Base-by-base conservation (phyloP, 92 coral and sea anemone genomes). In the Palythoa grandis region DNA sequence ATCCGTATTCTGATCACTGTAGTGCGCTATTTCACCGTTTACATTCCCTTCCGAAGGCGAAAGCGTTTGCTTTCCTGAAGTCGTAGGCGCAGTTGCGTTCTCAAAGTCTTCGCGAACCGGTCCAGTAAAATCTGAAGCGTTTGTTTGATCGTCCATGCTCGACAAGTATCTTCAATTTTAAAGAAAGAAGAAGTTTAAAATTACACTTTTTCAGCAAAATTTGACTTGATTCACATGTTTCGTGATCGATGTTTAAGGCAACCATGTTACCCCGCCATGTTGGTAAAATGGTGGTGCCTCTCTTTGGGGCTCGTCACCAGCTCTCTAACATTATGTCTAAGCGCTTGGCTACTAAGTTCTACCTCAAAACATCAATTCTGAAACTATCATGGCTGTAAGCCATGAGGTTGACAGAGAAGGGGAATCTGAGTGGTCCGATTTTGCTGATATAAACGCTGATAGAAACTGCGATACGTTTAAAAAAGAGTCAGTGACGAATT, bases 381-480 rank as follows among this genome's bases (percentile, higher is more conserved):
- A 1, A 4, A 37, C 3, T 20, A 19, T 24, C 43, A 80, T 80
- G 85, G 85, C 85, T 70, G 85, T 80, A 52, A 80, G 85, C 60
- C 66, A 48, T 66, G 85, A 80, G 52, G 19, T 66, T 53, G 85
- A 80, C 15, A 80, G 74, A 65, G 85, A 80, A 35, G 85, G 22
- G 73, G 85, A 80, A 69, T 29, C 74, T 50, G 85, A 80, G 52
- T 80, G 85, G 85, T 80, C 74, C 39, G 85, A 80, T 66, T 80
- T 80, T 80, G 74, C 85, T 4, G 85, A 65, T 12, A 66, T 66
- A 24, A 43, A 29, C 53, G 43, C 85, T 20, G 58, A 67, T 35
- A 80, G 74, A 40, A 80, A 67, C 74, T 15, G 43, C 22, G 74
- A 67, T 67, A 80, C 60, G 14, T 80, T 80, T 43, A 80, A 37